Evolutionary conservation across 1,140 invertebrate genomes (phyloP).

Genomic region (Drosophila azteca): DNA sequence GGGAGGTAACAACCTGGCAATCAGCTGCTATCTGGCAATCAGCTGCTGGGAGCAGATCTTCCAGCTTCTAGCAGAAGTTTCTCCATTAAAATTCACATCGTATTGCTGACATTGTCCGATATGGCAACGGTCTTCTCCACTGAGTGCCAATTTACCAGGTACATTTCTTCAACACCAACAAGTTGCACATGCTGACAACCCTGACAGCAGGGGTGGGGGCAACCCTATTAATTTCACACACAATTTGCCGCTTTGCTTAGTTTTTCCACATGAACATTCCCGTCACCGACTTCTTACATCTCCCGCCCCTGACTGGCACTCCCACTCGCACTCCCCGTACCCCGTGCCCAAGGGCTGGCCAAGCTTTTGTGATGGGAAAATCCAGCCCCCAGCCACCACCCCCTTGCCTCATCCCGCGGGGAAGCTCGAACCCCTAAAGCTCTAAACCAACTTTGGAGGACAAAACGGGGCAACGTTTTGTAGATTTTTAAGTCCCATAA

Average conservation of each 20-base stretch:
- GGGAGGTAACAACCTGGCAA: too few relatives aligned
- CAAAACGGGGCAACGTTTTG: constrained; percentile 61
- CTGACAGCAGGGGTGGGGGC: constrained; percentile 8
- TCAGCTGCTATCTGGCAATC: too few relatives aligned
- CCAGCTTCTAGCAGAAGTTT: too few relatives aligned
- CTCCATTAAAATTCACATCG: too few relatives aligned
- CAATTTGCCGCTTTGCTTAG: constrained; percentile 47
- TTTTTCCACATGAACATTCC: constrained; percentile 36
- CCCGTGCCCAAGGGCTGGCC: constrained; percentile 27
- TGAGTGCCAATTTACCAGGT: too few relatives aligned
- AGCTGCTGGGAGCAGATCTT: too few relatives aligned
- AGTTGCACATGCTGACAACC: constrained; percentile 6
- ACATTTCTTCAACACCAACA: not conserved
- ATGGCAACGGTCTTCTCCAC: too few relatives aligned
- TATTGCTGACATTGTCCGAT: too few relatives aligned
- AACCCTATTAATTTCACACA: constrained; percentile 51
- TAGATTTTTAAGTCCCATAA: constrained; percentile 65
- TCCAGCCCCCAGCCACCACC: not conserved
- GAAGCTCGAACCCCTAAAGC: constrained; percentile 19
- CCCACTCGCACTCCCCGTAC: not conserved
- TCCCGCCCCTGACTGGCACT: constrained; percentile 13
- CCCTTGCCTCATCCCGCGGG: not conserved
- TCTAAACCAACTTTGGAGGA: constrained; percentile 55
- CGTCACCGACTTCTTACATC: constrained; percentile 36
- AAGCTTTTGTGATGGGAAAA: constrained; percentile 45